A percentile compares a stretch with the other conserved stretches of the same genome.
These are phyloP conservation scores for Ctenopoma kingsleyae DNA, from an alignment of 2,797 vertebrate species.

Conservation along the genomic window DNA sequence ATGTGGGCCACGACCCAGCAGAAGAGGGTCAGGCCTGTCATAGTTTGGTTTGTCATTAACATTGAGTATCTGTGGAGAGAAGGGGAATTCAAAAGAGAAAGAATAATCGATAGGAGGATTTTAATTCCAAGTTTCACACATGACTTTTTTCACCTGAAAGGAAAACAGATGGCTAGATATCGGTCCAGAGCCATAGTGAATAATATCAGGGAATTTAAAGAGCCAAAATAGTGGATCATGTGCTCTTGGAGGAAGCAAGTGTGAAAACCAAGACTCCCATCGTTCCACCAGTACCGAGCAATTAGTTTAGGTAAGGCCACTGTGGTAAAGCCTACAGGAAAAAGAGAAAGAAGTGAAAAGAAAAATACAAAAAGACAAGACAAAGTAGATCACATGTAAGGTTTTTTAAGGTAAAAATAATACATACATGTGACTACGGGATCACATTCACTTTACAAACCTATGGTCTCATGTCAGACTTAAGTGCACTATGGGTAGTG, in stretches of 20 bases:
- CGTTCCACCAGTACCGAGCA: constrained; percentile 71
- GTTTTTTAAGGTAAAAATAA: no score
- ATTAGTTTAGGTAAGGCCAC: constrained; percentile 73
- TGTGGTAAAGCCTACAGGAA: constrained; percentile 60
- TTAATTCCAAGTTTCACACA: no score
- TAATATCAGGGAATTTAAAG: constrained; percentile 79
- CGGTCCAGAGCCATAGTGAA: constrained; percentile 77
- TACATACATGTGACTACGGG: no score
- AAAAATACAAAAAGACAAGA: no score
- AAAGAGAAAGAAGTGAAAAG: neutral
- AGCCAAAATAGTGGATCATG: constrained; percentile 79
- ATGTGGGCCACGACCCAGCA: constrained; percentile 62
- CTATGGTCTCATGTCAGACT: no score
- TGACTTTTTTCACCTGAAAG: constrained; percentile 47
- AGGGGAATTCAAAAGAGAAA: no score
- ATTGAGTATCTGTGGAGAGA: constrained; percentile 41
- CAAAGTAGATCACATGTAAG: no score
- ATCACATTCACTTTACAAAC: no score
- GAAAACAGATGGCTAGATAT: constrained; percentile 72
- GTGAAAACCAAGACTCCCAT: constrained; percentile 56
- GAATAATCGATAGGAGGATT: no score
- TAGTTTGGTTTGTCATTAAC: constrained; percentile 53
- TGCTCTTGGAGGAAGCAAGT: constrained; percentile 79
- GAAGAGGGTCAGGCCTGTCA: constrained; percentile 40
- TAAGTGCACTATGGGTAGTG: no score